Conservation (phyloP, 2,888 invertebrate species). For the Caenorhabditis sp. region DNA sequence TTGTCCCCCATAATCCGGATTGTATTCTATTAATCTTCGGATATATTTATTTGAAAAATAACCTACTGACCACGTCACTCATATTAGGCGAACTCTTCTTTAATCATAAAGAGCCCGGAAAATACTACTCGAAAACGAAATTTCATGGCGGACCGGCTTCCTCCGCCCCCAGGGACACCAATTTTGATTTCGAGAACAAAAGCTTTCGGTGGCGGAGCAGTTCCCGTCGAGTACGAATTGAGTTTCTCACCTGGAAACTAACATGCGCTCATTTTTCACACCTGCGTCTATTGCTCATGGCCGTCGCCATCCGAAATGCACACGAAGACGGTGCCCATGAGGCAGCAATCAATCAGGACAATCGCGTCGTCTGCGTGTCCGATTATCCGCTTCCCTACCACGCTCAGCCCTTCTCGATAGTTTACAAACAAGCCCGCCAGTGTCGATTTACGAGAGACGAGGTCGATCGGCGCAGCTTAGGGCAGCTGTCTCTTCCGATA, state of each 20-base stretch:
- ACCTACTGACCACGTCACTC: too few species aligned
- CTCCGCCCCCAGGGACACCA: constrained; percentile 26
- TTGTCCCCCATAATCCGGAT: too few species aligned
- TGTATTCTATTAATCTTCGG: too few species aligned
- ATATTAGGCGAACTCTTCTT: too few species aligned
- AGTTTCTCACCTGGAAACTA: not conserved
- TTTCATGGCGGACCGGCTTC: too few species aligned
- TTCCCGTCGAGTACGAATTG: not conserved
- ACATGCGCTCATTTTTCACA: constrained; percentile 5
- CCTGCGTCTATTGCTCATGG: constrained; percentile 20
- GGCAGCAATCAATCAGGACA: constrained; percentile 40
- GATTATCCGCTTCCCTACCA: constrained; percentile 12
- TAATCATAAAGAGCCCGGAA: too few species aligned
- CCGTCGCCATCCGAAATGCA: constrained; percentile 25
- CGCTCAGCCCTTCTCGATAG: constrained; percentile 26
- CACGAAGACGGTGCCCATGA: constrained; percentile 17
- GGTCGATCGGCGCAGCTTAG: constrained; percentile 36
- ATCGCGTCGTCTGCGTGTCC: constrained; percentile 26
- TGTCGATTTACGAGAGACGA: constrained; percentile 48
- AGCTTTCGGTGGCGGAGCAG: not conserved
- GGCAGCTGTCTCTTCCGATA: constrained; percentile 33
- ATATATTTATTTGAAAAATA: not conserved
- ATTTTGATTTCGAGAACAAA: constrained; percentile 39
- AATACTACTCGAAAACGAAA: too few species aligned
- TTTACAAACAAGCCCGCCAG: constrained; percentile 49